Evolutionary conservation across 2,888 invertebrate species (phyloP).

Genomic region (Diadegma fenestrale): DNA sequence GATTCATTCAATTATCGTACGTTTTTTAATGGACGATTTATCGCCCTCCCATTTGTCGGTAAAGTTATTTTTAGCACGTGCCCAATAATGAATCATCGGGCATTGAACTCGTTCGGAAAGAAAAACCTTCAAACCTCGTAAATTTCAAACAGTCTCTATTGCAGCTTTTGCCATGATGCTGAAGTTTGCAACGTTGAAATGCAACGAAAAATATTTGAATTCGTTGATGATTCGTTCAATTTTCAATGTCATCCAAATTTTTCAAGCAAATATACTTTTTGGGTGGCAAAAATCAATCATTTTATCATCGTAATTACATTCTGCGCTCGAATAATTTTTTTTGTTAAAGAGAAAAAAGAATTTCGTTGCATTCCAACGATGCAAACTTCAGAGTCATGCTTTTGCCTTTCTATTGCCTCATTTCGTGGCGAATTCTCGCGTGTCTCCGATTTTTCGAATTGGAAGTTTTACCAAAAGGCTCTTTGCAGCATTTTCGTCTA

Average conservation of each 20-base stretch:
- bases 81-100: slow-evolving; percentile 34
- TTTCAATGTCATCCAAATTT: no score
- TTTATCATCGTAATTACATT: no score
- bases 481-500: neutral
- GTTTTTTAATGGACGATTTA: slow-evolving; percentile 13
- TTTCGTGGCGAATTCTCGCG: neutral
- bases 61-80: slow-evolving; percentile 30
- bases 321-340: no score
- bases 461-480: neutral
- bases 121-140: neutral
- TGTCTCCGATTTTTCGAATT: neutral
- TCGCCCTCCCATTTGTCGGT: slow-evolving; percentile 14
- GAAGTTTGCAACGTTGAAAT: no score
- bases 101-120: slow-evolving; percentile 8
- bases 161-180: neutral
- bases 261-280: no score
- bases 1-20: neutral
- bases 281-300: no score
- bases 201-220: no score
- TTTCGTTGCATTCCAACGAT: no score
- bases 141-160: neutral
- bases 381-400: no score
- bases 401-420: neutral
- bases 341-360: no score
- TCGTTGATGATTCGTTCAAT: no score